Evolutionary conservation across 2,888 invertebrate genomes (phyloP).

Genomic region (Melipona bicolor): DNA sequence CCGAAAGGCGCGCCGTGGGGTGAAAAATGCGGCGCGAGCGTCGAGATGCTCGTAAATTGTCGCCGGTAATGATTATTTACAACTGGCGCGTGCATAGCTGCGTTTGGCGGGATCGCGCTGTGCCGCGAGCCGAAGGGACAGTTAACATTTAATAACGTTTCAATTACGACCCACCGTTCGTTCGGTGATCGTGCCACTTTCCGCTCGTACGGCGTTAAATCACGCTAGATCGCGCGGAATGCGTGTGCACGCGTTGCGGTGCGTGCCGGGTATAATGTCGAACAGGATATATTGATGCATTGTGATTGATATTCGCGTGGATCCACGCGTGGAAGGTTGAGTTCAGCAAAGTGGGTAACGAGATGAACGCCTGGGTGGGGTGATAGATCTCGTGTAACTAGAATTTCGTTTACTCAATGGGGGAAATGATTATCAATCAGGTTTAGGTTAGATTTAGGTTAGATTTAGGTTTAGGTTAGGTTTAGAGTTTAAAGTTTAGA

Average conservation of each 20-base stretch:
- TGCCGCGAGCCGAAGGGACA: slow-evolving; percentile 27
- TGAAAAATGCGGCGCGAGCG: slow-evolving; percentile 19
- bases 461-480: no score
- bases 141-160: slow-evolving; percentile 59
- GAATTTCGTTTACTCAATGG: no score
- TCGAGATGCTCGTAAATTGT: slow-evolving; percentile 46
- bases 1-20: slow-evolving; percentile 20
- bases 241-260: slow-evolving; percentile 4
- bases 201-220: slow-evolving; percentile 37
- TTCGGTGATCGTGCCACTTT: slow-evolving; percentile 22
- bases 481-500: no score
- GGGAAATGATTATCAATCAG: no score
- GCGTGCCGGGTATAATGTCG: background rate
- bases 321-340: background rate
- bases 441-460: no score
- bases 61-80: slow-evolving; percentile 49
- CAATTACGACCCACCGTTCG: slow-evolving; percentile 25
- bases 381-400: background rate
- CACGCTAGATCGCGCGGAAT: slow-evolving; percentile 9
- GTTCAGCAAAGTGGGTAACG: background rate
- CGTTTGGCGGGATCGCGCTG: background rate
- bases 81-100: slow-evolving; percentile 3
- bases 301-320: background rate
- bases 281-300: background rate
- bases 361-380: background rate